A percentile compares a stretch with the other conserved stretches of the same genome.
Evolutionary conservation across 2,797 vertebrate genomes (phyloP).

Genomic region (Megalops cyprinoides): DNA sequence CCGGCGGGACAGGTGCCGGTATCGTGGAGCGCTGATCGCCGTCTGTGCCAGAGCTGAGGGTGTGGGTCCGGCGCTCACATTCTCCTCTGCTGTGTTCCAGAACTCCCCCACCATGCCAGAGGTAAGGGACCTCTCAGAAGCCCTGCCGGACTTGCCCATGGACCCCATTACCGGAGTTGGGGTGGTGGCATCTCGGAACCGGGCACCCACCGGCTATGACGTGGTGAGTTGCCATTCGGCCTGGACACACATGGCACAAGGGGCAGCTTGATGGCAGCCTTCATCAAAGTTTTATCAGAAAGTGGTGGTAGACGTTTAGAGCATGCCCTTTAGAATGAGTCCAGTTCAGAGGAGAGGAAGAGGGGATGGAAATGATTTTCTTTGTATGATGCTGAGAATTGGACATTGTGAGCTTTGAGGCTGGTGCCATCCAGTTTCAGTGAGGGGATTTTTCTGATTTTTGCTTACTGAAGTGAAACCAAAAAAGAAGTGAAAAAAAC

Average conservation of each 20-base stretch:
- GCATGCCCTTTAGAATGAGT: neutral
- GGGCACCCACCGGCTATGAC: slow-evolving; percentile 92
- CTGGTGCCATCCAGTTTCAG: neutral
- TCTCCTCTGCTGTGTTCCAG: slow-evolving; percentile 63
- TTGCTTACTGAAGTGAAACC: neutral
- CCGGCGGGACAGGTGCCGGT: too few relatives aligned
- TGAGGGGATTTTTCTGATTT: neutral
- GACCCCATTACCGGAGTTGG: slow-evolving; percentile 96
- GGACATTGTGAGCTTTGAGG: too few relatives aligned
- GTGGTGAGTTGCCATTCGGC: slow-evolving; percentile 77
- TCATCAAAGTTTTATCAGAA: too few relatives aligned
- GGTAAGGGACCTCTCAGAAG: slow-evolving; percentile 91
- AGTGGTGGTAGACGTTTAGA: too few relatives aligned
- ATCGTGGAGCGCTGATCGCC: too few relatives aligned
- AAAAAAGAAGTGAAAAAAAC: neutral
- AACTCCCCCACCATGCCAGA: slow-evolving; percentile 88
- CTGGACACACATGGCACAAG: too few relatives aligned
- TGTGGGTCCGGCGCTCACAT: neutral
- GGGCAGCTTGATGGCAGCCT: too few relatives aligned
- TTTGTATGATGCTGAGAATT: too few relatives aligned
- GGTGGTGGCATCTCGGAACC: slow-evolving; percentile 90
- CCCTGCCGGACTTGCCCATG: slow-evolving; percentile 88
- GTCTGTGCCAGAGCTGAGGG: too few relatives aligned
- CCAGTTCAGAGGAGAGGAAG: too few relatives aligned
- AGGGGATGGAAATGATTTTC: too few relatives aligned